Conservation (phyloP, 1,140 invertebrate species). For the Polyergus mexicanus region DNA sequence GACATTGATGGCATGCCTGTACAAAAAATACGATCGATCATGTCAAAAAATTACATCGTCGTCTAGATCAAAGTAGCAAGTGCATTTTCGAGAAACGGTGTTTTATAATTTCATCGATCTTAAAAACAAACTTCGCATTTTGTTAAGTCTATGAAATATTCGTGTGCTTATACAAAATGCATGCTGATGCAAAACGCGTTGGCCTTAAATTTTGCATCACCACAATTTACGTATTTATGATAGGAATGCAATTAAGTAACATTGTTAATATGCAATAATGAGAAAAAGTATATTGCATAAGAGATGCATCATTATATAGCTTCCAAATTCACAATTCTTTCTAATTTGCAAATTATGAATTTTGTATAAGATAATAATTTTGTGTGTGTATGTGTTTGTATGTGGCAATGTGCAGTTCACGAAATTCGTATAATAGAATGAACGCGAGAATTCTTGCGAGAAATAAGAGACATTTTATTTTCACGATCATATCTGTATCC, state of each 20-base stretch:
- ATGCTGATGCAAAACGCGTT: slow-evolving; percentile 18
- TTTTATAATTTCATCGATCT: not conserved
- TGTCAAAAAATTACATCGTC: not conserved
- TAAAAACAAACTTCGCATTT: not conserved
- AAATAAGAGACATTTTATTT: slow-evolving; percentile 11
- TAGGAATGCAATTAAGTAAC: not conserved
- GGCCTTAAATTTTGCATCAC: slow-evolving; percentile 26
- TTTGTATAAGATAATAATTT: not conserved
- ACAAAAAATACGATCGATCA: not conserved
- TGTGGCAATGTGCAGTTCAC: not conserved
- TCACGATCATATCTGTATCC: not conserved
- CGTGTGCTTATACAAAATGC: not conserved
- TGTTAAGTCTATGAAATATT: not conserved
- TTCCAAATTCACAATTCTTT: not conserved
- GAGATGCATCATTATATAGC: not conserved
- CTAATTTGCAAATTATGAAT: slow-evolving; percentile 9
- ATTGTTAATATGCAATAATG: not conserved
- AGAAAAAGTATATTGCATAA: slow-evolving; percentile 22
- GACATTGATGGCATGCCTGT: not conserved
- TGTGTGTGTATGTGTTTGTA: no score
- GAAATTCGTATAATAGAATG: slow-evolving; percentile 12
- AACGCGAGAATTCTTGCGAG: not conserved
- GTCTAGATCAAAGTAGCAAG: not conserved
- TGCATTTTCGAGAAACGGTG: not conserved
- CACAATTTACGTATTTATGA: not conserved